phyloP scores from a whole-genome alignment of 2,113 vertebrate genomes.

The Dolichotis patagonum region DNA sequence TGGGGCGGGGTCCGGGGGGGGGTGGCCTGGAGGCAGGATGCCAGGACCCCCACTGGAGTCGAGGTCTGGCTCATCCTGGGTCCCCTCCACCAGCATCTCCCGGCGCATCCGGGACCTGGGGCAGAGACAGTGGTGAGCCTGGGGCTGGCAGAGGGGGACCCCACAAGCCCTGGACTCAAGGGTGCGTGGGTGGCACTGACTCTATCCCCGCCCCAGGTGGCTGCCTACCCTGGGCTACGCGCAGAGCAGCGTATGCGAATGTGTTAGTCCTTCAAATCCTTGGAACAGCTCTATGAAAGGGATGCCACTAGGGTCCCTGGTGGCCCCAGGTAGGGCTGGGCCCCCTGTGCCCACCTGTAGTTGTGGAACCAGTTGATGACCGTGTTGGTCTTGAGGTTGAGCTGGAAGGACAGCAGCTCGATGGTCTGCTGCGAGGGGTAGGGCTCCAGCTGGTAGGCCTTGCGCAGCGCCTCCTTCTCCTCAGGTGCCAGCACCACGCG shows the following conservation, averaged over 20 bases:
- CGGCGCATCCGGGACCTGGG: constrained; percentile 98
- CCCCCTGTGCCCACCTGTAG: constrained; percentile 90
- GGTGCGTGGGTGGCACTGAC: neutral
- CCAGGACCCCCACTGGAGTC: constrained; percentile 87
- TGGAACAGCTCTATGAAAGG: neutral
- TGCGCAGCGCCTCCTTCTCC: constrained; percentile 96
- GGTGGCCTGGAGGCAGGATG: constrained; percentile 49
- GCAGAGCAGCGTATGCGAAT: neutral
- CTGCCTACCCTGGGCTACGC: neutral
- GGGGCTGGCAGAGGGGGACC: neutral
- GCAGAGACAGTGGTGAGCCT: constrained; percentile 44
- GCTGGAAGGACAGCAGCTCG: constrained; percentile 95
- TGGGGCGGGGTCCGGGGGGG: constrained; percentile 81
- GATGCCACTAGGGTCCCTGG: neutral
- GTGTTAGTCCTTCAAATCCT: neutral
- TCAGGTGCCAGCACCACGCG: constrained; percentile 95
- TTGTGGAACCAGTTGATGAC: constrained; percentile 99
- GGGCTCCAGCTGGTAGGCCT: constrained; percentile 96
- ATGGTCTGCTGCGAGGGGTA: constrained; percentile 99
- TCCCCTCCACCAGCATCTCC: constrained; percentile 96
- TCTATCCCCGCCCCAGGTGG: neutral
- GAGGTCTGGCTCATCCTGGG: constrained; percentile 93
- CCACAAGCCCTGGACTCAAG: neutral
- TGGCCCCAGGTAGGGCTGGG: neutral
- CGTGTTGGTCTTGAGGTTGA: constrained; percentile 98